These are phyloP conservation scores for Drosophila malerkotliana DNA, from an alignment of 1,140 invertebrate species.

Conservation along the genomic window DNA sequence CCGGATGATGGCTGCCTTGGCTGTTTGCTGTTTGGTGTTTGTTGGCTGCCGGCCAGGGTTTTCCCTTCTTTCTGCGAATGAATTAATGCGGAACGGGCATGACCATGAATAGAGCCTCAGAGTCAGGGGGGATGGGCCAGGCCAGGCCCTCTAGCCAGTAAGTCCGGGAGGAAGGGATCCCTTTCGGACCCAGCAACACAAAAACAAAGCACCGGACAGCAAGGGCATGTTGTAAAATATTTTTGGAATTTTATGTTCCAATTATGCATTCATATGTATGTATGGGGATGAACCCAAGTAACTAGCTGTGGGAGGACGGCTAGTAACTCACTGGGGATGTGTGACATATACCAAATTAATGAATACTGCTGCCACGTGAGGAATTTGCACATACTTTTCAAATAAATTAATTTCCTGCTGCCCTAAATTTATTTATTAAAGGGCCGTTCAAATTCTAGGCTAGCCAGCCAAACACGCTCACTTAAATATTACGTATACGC, in stretches of 20 bases:
- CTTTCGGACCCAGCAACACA: constrained; percentile 6
- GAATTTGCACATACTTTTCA: constrained; percentile 54
- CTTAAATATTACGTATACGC: neutral
- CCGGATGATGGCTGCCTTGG: constrained; percentile 39
- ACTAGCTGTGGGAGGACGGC: constrained; percentile 19
- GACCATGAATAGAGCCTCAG: constrained; percentile 25
- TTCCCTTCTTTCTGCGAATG: constrained; percentile 46
- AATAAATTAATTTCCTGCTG: constrained; percentile 46
- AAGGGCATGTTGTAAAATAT: constrained; percentile 65
- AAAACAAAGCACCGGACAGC: constrained; percentile 13
- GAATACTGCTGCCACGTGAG: constrained; percentile 51
- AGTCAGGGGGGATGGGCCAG: neutral
- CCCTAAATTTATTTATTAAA: constrained; percentile 26
- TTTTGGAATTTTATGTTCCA: constrained; percentile 78
- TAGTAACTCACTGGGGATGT: constrained; percentile 41
- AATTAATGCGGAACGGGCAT: constrained; percentile 55
- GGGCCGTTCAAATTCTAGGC: neutral
- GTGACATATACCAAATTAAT: constrained; percentile 64
- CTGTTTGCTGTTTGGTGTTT: constrained; percentile 9
- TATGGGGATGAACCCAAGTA: constrained; percentile 16
- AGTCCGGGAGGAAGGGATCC: neutral
- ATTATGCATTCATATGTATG: constrained; percentile 73
- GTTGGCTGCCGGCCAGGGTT: constrained; percentile 9
- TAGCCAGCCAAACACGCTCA: neutral
- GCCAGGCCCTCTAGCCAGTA: no score